Evolutionary conservation across 2,888 invertebrate species (phyloP).

Genomic region (Eupsilia transversa): DNA sequence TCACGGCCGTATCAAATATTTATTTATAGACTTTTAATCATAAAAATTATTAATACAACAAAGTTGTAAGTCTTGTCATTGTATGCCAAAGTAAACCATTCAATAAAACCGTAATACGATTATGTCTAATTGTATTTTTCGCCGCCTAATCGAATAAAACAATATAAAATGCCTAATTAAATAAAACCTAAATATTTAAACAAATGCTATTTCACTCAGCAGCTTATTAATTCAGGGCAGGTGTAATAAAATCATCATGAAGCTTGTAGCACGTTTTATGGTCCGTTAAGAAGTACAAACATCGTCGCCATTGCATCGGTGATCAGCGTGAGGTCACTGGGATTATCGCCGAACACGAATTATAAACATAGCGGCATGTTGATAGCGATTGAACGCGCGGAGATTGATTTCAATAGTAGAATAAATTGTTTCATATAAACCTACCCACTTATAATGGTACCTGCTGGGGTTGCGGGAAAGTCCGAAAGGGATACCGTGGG

Average conservation of each 20-base stretch:
- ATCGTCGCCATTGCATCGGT: constrained; percentile 57
- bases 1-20: too few species aligned
- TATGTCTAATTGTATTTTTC: too few species aligned
- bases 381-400: constrained; percentile 29
- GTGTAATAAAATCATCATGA: constrained; percentile 36
- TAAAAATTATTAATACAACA: too few species aligned
- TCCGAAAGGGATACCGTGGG: too few species aligned
- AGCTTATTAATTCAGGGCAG: constrained; percentile 21
- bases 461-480: too few species aligned
- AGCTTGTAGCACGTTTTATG: neutral
- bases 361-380: constrained; percentile 33
- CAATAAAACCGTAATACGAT: too few species aligned
- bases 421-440: neutral
- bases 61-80: too few species aligned
- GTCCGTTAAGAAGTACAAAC: constrained; percentile 27
- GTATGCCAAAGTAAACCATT: too few species aligned
- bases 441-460: neutral
- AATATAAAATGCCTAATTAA: neutral
- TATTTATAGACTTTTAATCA: too few species aligned
- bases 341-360: constrained; percentile 67
- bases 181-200: constrained; percentile 1
- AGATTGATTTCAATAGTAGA: constrained; percentile 19
- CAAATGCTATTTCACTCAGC: neutral
- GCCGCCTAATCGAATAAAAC: constrained; percentile 4
- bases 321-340: constrained; percentile 65